Conservation (phyloP, 2,797 vertebrate genomes). For the Micromesistius poutassou region DNA sequence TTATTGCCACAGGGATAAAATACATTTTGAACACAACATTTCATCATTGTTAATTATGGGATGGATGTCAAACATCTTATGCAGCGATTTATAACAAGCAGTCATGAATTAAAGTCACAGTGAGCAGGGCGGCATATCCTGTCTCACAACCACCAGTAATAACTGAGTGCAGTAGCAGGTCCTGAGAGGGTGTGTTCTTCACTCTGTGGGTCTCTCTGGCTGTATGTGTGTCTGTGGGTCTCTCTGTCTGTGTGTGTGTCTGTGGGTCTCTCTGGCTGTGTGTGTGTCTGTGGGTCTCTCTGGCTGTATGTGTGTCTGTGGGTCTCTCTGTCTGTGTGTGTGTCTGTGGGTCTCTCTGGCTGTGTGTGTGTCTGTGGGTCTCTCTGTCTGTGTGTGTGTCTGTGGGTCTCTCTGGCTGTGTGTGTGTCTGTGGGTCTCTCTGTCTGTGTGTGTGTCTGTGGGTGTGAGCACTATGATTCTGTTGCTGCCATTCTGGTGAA, state of each 20-base stretch:
- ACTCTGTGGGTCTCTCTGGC: neutral
- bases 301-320: neutral
- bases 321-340: no score
- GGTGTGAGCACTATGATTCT: neutral
- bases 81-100: neutral
- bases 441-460: neutral
- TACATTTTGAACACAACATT: neutral
- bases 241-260: no score
- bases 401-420: no score
- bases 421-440: neutral
- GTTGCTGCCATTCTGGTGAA: constrained; percentile 14
- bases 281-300: neutral
- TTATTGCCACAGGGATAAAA: neutral
- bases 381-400: no score
- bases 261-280: no score
- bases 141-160: neutral
- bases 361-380: neutral
- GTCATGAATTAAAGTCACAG: neutral
- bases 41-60: constrained; percentile 18
- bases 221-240: neutral
- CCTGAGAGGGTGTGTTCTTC: neutral
- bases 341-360: neutral
- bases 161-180: neutral
- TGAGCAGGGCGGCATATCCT: neutral
- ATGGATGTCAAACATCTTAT: neutral